Conservation (phyloP, 1,140 invertebrate genomes). For the Dendrolimus kikuchii region DNA sequence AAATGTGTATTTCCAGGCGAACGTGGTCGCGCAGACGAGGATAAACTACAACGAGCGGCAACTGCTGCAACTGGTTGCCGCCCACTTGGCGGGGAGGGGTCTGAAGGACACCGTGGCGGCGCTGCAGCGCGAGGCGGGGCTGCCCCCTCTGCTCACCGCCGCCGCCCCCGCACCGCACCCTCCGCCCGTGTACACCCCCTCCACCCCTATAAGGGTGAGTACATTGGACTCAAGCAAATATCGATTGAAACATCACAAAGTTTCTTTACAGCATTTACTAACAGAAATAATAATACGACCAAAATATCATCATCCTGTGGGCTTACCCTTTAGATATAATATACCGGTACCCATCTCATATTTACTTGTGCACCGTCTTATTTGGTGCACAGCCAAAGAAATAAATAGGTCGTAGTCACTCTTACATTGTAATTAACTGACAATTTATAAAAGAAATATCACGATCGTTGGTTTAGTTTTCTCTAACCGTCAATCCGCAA, state of each 20-base stretch:
- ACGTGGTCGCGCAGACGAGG: slow-evolving; percentile 95
- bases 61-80: slow-evolving; percentile 91
- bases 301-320: too few species aligned
- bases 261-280: too few species aligned
- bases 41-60: slow-evolving; percentile 96
- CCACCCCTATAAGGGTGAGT: slow-evolving; percentile 60
- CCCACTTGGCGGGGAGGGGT: slow-evolving; percentile 88
- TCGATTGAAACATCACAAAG: background rate
- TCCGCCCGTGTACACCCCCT: slow-evolving; percentile 74
- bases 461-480: too few species aligned
- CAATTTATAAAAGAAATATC: too few species aligned
- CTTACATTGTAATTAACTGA: too few species aligned
- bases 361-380: too few species aligned
- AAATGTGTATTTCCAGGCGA: slow-evolving; percentile 77
- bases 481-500: too few species aligned
- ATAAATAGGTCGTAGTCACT: too few species aligned
- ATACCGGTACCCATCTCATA: too few species aligned
- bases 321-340: too few species aligned
- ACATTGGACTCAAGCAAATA: slow-evolving; percentile 1
- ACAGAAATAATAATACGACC: too few species aligned
- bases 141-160: slow-evolving; percentile 67
- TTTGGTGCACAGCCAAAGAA: too few species aligned
- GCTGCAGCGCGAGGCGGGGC: slow-evolving; percentile 84
- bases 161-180: slow-evolving; percentile 66
- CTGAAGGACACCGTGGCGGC: slow-evolving; percentile 79